These are phyloP conservation scores for Pseudochromis fuscus DNA, from an alignment of 2,797 vertebrate species.

Conservation along the genomic window DNA sequence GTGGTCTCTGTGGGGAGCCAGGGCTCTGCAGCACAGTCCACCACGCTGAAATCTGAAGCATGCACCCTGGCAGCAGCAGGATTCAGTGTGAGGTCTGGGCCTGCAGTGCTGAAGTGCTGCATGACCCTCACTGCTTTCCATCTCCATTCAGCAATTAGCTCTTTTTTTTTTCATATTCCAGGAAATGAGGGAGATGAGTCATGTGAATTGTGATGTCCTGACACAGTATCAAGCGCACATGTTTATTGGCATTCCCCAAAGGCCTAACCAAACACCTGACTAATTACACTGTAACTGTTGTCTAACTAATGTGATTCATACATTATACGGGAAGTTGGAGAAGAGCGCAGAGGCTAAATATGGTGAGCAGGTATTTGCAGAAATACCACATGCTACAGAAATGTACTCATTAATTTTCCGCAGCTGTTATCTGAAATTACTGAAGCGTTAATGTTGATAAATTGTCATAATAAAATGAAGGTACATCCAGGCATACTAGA, in stretches of 20 bases:
- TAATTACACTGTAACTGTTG: conserved; percentile 24
- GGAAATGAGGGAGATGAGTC: conserved; percentile 63
- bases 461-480: too few species aligned
- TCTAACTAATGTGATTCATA: conserved; percentile 22
- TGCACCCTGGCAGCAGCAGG: conserved; percentile 36
- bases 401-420: too few species aligned
- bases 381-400: too few species aligned
- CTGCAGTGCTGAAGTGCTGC: conserved; percentile 24
- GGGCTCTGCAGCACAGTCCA: conserved; percentile 27
- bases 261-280: conserved; percentile 29
- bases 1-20: conserved; percentile 64
- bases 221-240: conserved; percentile 53
- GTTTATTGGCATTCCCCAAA: conserved; percentile 28
- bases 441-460: too few species aligned
- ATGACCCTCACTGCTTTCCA: conserved; percentile 34
- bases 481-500: too few species aligned
- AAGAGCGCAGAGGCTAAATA: too few species aligned
- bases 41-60: conserved; percentile 35
- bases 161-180: conserved; percentile 43
- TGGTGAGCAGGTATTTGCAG: too few species aligned
- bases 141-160: conserved; percentile 38
- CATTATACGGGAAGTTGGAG: not conserved
- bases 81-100: conserved; percentile 38
- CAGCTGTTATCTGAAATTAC: too few species aligned
- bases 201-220: conserved; percentile 48